phyloP scores from a whole-genome alignment of 2,113 vertebrate genomes.

The Caranx ignobilis region DNA sequence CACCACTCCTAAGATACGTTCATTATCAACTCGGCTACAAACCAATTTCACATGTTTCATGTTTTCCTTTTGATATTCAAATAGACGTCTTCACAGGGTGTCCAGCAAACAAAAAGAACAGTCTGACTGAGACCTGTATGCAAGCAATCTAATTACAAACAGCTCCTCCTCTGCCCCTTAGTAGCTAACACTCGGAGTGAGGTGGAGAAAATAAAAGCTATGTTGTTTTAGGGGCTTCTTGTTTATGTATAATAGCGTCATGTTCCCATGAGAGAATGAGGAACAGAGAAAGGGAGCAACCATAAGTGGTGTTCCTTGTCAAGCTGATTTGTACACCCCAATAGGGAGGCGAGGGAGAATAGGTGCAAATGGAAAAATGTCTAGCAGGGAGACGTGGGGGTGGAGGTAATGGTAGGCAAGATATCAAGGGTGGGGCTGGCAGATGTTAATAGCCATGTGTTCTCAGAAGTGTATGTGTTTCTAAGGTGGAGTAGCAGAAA shows the following conservation, averaged over 20 bases:
- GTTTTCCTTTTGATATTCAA: constrained; percentile 76
- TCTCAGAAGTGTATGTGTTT: constrained; percentile 37
- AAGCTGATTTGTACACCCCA: constrained; percentile 73
- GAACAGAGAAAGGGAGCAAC: constrained; percentile 41
- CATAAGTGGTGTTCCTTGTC: constrained; percentile 80
- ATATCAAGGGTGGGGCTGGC: constrained; percentile 53
- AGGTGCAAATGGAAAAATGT: constrained; percentile 88
- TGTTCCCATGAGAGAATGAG: constrained; percentile 52
- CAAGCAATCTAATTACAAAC: constrained; percentile 52
- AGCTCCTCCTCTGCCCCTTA: constrained; percentile 31
- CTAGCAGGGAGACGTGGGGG: constrained; percentile 70
- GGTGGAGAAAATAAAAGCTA: constrained; percentile 2
- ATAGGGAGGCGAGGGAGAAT: constrained; percentile 76
- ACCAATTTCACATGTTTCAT: constrained; percentile 64
- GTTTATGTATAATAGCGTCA: constrained; percentile 72
- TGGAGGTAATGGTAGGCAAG: constrained; percentile 72
- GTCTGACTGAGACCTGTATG: constrained; percentile 19
- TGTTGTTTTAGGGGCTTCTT: constrained; percentile 60
- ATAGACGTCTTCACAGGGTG: constrained; percentile 47
- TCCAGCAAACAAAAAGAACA: constrained; percentile 59
- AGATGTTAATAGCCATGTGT: constrained; percentile 58
- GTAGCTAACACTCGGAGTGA: constrained; percentile 32
- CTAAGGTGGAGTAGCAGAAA: constrained; percentile 13
- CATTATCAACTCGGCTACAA: constrained; percentile 47
- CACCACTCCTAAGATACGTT: constrained; percentile 40